Evolutionary conservation across 2,888 invertebrate species (phyloP).

Genomic region (Myathropa florea): DNA sequence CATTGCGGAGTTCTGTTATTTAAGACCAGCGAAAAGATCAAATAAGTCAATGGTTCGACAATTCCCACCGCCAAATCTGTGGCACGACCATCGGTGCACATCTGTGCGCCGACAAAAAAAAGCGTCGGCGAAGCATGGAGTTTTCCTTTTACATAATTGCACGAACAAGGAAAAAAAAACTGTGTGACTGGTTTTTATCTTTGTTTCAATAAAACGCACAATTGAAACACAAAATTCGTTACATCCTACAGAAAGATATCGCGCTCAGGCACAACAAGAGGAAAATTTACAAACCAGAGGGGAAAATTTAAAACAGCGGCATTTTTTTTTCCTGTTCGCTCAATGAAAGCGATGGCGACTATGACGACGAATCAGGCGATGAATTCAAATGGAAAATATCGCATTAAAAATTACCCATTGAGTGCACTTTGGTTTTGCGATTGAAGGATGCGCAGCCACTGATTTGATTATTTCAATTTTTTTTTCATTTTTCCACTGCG

Average conservation of each 20-base stretch:
- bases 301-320: neutral
- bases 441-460: conserved; percentile 65
- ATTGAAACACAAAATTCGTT: conserved; percentile 67
- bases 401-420: conserved; percentile 74
- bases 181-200: conserved; percentile 40
- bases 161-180: neutral
- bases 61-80: neutral
- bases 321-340: conserved; percentile 15
- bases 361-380: conserved; percentile 34
- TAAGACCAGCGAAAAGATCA: too few species aligned
- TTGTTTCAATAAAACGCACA: conserved; percentile 71
- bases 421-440: conserved; percentile 71
- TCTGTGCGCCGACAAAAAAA: neutral
- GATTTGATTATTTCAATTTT: conserved; percentile 48
- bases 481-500: conserved; percentile 1
- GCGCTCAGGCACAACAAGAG: neutral
- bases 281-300: conserved; percentile 23
- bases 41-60: too few species aligned
- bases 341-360: neutral
- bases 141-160: neutral
- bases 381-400: conserved; percentile 74
- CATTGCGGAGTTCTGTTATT: too few species aligned
- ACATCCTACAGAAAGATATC: conserved; percentile 41
- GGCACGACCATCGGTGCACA: too few species aligned
- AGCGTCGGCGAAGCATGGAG: neutral